Evolutionary conservation across 1,140 invertebrate genomes (phyloP), one percentile per base, ranked within the genome.

Genomic region (honey bee (Apis mellifera)): DNA sequence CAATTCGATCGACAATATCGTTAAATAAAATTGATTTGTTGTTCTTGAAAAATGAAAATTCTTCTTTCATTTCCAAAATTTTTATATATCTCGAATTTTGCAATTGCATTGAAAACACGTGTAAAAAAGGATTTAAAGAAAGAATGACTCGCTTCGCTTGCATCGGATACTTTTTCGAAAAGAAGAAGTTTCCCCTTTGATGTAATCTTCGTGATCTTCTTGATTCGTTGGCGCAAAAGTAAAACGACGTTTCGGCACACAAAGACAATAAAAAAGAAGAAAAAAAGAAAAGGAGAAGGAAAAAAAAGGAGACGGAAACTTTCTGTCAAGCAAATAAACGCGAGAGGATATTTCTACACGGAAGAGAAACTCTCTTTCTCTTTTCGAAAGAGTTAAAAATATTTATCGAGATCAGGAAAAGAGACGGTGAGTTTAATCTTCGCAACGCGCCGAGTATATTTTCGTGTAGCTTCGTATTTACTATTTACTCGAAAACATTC

Each of bases 401-500:
- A 75, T 81, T 81, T 81, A 81, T 81, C 32, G 64, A 76, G 55
- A 68, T 74, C 60, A 50, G 17, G 21, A 32, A 55, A 42, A 42
- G 50, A 48, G 78, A 79, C 50, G 54, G 19, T 15, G n/a, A 52
- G 42, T 81, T 81, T 76, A 68, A 81, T 81, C 79, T 76, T 76
- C 64, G 79, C 64, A n/a, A 52, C 32, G 23, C 19, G n/a, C 48
- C 23, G 64, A 76, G 64, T 81, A 81, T 81, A 54, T 81, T 81
- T 81, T 55, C 62, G 23, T 81, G 72, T 81, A 75, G 64, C 54
- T 32, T 62, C 42, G 32, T 76, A 59, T 81, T 81, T 81, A 42
- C 54, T 81, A 59, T 81, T 81, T 81, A 68, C 79, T 81, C 68
- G 52, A 19, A 76, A 68, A 66, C 72, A 50, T 76, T 59, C 64